Base-by-base conservation (phyloP, 2,113 vertebrate species). In the Misgurnus anguillicaudatus region DNA sequence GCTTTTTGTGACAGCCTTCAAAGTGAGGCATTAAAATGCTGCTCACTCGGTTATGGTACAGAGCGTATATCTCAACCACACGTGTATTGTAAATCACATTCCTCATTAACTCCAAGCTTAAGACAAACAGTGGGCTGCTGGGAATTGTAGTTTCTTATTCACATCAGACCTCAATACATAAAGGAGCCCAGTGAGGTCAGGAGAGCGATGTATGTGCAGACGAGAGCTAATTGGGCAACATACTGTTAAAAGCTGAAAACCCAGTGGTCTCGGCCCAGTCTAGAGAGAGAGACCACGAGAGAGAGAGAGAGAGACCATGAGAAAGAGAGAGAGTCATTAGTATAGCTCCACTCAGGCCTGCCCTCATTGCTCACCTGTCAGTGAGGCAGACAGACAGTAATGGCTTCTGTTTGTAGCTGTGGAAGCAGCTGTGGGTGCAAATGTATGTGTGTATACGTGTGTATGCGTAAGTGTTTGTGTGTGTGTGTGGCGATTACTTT, bases 331-430 rank as follows among this genome's bases (percentile, higher is more conserved):
- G 5, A 21, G 14, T 70, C 77, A 79, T 78, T 71, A 81, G 42
- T 72, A 83, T 58, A 74, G 62, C 62, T 48, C 53, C 66, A 75
- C 45, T 62, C 77, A 71, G 55, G 61, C 73, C 61, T 76, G 73
- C 73, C 61, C 73, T 76, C 55, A 79, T 16, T 14, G 53, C 67
- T 80, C 39, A 39, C 73, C 75, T 78, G 75, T 69, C 83, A 79
- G 51, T 47, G 39, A 79, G 66, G 61, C 80, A 85, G 80, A 85
- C 72, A 67, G 72, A 80, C 83, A 82, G 68, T 61, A 73, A 75
- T 45, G 76, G 58, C 55, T 57, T 67, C n/a, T 58, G 74, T 64
- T 69, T 81, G 66, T 42, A 81, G 80, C 60, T 45, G 47, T 76
- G 66, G 64, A 58, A 48, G 58, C 58, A 64, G 53, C 45, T 79